A percentile compares a stretch with the other conserved stretches of the same genome.
phyloP scores from a whole-genome alignment of 2,113 vertebrate genomes.

The Hemichromis elongatus region DNA sequence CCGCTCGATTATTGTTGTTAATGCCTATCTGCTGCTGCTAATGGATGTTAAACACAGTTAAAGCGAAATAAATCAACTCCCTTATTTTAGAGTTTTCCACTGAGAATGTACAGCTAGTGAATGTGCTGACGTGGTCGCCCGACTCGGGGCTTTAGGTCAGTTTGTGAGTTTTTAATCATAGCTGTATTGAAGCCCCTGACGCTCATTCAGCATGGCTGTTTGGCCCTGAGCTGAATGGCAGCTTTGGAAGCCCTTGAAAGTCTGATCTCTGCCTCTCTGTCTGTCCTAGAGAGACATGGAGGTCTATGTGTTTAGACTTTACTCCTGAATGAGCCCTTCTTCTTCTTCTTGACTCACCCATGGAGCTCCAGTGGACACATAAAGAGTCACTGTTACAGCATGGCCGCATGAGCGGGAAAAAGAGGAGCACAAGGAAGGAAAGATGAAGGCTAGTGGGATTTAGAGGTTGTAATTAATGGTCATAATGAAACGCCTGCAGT shows the following conservation, averaged over 20 bases:
- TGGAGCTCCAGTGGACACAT: constrained; percentile 39
- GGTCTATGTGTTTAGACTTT: constrained; percentile 54
- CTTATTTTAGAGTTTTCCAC: background rate
- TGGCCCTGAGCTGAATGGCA: background rate
- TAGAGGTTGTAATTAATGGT: background rate
- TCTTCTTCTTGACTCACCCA: constrained; percentile 63
- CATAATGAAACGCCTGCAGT: background rate
- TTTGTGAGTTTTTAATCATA: background rate
- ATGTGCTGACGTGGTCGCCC: background rate
- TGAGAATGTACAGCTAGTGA: background rate
- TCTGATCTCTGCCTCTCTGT: constrained; percentile 15
- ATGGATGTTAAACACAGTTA: background rate
- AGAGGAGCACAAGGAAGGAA: constrained; percentile 1
- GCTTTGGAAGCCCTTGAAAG: background rate
- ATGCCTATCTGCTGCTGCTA: constrained; percentile 19
- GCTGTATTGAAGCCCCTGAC: background rate
- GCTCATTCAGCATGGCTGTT: background rate
- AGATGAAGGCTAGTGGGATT: background rate
- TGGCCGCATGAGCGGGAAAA: constrained; percentile 37
- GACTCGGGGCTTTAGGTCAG: background rate
- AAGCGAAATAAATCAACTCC: background rate
- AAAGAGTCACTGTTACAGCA: constrained; percentile 59
- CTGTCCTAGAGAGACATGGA: constrained; percentile 30
- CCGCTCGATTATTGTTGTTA: constrained; percentile 2
- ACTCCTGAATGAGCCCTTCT: constrained; percentile 59